Percentiles rank a stretch among this genome's conserved stretches.
Conservation (phyloP, 2,888 invertebrate genomes). For the Trachelus troglodyta region DNA sequence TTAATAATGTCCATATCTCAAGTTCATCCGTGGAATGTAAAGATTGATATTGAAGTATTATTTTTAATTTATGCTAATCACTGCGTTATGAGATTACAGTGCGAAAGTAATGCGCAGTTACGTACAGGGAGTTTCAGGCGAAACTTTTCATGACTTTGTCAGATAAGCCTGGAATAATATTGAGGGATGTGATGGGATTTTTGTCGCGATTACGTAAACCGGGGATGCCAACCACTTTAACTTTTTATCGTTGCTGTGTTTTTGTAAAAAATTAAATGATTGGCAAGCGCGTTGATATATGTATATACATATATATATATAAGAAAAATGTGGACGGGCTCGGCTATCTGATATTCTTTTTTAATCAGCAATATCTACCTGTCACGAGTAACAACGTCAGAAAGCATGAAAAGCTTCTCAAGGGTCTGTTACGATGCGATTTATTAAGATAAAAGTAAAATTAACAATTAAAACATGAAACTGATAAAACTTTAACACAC, state of each 20-base stretch:
- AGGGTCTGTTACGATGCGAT: conserved; percentile 17
- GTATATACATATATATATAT: too few relatives aligned
- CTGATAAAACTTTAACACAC: conserved; percentile 21
- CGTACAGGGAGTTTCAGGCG: conserved; percentile 27
- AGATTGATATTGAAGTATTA: conserved; percentile 47
- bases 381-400: not conserved
- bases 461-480: conserved; percentile 26
- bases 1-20: conserved; percentile 31
- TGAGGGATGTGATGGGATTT: not conserved
- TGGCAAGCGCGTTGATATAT: conserved; percentile 34
- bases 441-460: conserved; percentile 27
- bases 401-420: conserved; percentile 31
- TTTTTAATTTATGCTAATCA: conserved; percentile 38
- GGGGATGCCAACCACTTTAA: conserved; percentile 49
- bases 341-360: not conserved
- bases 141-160: conserved; percentile 35
- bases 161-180: not conserved
- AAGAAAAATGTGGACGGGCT: too few relatives aligned
- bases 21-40: conserved; percentile 26
- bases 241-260: conserved; percentile 54
- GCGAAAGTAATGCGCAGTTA: conserved; percentile 21
- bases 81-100: conserved; percentile 9
- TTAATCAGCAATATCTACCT: not conserved
- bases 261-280: conserved; percentile 55
- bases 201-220: not conserved